Percentiles rank a stretch among this genome's conserved stretches.
Conservation (phyloP, 2,888 invertebrate species). For the Macrosiphum euphorbiae region DNA sequence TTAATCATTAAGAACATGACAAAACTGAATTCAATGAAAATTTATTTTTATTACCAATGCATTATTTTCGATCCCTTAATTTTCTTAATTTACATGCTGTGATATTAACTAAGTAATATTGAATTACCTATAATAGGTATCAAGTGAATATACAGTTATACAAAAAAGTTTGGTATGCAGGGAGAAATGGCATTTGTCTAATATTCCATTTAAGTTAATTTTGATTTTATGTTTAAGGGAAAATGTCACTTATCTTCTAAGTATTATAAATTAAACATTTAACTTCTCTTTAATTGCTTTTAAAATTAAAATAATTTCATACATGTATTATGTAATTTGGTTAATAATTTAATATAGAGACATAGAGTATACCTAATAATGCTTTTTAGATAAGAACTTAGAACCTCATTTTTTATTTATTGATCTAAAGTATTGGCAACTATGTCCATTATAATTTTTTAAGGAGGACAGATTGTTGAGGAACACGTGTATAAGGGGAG, state of each 20-base stretch:
- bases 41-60: neutral
- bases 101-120: neutral
- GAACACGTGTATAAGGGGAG: too few relatives aligned
- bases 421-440: too few relatives aligned
- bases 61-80: neutral
- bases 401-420: too few relatives aligned
- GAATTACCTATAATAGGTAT: neutral
- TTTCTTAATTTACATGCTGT: neutral
- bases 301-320: neutral
- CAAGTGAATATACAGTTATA: neutral
- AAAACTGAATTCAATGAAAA: neutral
- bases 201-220: neutral
- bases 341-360: neutral
- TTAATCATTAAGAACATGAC: neutral
- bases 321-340: neutral
- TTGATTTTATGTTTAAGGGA: neutral
- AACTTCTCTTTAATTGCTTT: neutral
- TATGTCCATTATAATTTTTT: too few relatives aligned
- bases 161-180: neutral
- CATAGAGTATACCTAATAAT: too few relatives aligned
- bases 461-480: too few relatives aligned
- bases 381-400: too few relatives aligned
- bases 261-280: neutral
- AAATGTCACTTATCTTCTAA: neutral
- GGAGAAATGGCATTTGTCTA: neutral